These are phyloP conservation scores for Oxyscelio sp. DNA, from an alignment of 2,888 invertebrate species.

Conservation along the genomic window DNA sequence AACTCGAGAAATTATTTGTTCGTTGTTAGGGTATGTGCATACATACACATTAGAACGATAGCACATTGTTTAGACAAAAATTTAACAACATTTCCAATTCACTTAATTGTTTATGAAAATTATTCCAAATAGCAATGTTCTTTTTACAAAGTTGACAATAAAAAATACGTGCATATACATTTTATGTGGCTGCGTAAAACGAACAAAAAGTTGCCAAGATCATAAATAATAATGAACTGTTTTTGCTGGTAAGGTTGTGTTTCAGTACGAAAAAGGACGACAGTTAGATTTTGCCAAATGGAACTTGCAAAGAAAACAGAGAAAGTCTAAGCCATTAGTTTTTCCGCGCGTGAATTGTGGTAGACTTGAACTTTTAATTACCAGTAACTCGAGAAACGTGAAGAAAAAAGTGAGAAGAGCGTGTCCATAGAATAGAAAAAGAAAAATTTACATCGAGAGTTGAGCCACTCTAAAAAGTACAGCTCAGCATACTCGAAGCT, in stretches of 20 bases:
- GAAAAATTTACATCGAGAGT: constrained; percentile 62
- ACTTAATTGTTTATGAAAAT: too few species aligned
- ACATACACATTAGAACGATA: too few species aligned
- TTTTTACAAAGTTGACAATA: too few species aligned
- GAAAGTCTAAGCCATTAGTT: constrained; percentile 59
- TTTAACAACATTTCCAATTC: too few species aligned
- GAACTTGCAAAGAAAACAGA: constrained; percentile 49
- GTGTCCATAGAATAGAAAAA: constrained; percentile 36
- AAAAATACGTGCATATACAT: too few species aligned
- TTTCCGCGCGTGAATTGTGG: constrained; percentile 71
- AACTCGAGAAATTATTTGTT: too few species aligned
- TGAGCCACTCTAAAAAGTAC: constrained; percentile 55
- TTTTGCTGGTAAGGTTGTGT: constrained; percentile 11
- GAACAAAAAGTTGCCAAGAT: too few species aligned
- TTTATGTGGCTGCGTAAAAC: too few species aligned
- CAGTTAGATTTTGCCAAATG: constrained; percentile 36
- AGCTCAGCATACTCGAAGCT: constrained; percentile 35
- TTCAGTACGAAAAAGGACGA: constrained; percentile 17
- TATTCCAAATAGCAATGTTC: too few species aligned
- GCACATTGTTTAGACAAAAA: too few species aligned
- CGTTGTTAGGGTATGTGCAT: too few species aligned
- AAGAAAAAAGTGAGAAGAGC: constrained; percentile 52
- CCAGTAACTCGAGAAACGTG: constrained; percentile 53
- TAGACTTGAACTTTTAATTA: constrained; percentile 73
- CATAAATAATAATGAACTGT: constrained; percentile 23